Base-by-base conservation (phyloP, 1,140 invertebrate genomes). In the Xylocopa sonorina region DNA sequence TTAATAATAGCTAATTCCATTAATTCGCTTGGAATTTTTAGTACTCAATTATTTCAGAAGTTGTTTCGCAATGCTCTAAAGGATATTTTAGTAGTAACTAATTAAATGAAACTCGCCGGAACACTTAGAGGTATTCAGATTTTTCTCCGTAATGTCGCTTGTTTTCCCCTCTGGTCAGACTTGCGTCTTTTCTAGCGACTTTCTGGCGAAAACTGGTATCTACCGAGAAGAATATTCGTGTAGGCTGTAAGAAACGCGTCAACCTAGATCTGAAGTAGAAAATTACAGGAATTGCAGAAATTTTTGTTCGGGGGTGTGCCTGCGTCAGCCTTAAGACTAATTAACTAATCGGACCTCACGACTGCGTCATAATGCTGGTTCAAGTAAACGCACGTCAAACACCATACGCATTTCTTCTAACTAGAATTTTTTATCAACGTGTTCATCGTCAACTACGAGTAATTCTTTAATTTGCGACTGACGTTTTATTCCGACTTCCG, bases 251-350 rank as follows among this genome's bases (percentile, higher is more conserved):
- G 69, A 81, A 58, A 85, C 75, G 81, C 71, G 82, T 88, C 85
- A 89, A 89, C 88, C 87, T 84, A 88, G 88, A 89, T 89, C 77
- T 85, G 73, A 82, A 88, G 78, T 85, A 87, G 85, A 87, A 83
- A 84, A 89, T 89, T 89, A 69, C 79, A 80, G 78, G 83, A 88
- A 89, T 84, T 88, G 76, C 81, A 77, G 80, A 87, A 85, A 85
- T 85, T 88, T 82, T 85, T 84, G 78, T 81, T 88, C 68, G 85
- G 76, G 85, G 78, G 78, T 88, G 71, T 83, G 58, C 34, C 60
- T 78, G 46, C 55, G 81, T 83, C 71, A 76, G 77, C 71, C 53
- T 84, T 80, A 83, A 80, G 64, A 83, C 46, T 80, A 84, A 84
- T 84, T 80, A 84, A 41, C 38, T 63, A 58, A 57, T 80, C 46